Percentiles rank a stretch among this genome's conserved stretches.
Conservation (phyloP, 2,888 invertebrate genomes). For the Drosophila nr. perissopoda region DNA sequence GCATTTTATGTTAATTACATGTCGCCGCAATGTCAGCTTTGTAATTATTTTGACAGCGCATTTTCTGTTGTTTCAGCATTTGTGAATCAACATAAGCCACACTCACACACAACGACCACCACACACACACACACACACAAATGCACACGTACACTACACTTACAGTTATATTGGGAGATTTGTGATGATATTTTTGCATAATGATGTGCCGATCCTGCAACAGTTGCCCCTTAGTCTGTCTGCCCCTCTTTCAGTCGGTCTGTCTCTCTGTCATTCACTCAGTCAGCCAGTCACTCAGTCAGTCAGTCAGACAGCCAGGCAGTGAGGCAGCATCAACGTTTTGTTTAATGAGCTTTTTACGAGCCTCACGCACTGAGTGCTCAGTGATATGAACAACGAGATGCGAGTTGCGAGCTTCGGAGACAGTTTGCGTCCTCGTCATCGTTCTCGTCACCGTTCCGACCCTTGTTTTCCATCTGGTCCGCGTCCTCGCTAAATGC, state of each 20-base stretch:
- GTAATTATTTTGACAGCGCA: conserved; percentile 76
- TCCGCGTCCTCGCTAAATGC: conserved; percentile 9
- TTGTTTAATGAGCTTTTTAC: conserved; percentile 74
- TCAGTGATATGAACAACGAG: conserved; percentile 29
- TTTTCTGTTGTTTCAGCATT: conserved; percentile 62
- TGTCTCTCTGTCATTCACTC: conserved; percentile 15
- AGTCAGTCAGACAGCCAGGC: conserved; percentile 1
- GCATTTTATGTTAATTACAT: conserved; percentile 76
- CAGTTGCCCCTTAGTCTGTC: neutral
- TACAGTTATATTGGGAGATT: conserved; percentile 60
- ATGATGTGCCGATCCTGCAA: conserved; percentile 63
- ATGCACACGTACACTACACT: conserved; percentile 5
- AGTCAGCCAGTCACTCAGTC: neutral
- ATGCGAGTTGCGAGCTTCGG: conserved; percentile 8
- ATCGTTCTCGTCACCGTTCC: conserved; percentile 2
- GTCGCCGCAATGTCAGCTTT: conserved; percentile 62
- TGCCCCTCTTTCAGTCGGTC: conserved; percentile 1
- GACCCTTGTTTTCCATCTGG: neutral
- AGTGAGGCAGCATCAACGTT: conserved; percentile 42
- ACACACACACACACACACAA: conserved; percentile 3
- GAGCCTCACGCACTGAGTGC: conserved; percentile 37
- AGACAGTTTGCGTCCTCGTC: conserved; percentile 2
- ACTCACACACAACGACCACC: conserved; percentile 10
- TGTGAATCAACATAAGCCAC: conserved; percentile 52
- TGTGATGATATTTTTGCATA: conserved; percentile 58